Evolutionary conservation across 2,113 vertebrate genomes (phyloP).

Genomic region (Erythrocercus mccallii): DNA sequence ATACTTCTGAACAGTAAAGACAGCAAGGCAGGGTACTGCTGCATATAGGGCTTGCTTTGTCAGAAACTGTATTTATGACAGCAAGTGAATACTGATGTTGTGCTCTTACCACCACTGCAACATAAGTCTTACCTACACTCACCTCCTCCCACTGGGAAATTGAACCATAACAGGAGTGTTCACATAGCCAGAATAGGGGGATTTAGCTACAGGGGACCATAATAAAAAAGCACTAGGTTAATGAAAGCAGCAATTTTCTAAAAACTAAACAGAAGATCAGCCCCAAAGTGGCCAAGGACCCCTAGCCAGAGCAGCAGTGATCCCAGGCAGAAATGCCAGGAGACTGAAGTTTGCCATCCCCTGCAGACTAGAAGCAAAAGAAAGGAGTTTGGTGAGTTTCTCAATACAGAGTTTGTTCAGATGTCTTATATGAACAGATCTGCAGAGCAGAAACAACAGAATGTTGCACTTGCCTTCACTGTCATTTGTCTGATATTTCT

Average conservation of each 20-base stretch:
- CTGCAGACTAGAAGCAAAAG: not conserved
- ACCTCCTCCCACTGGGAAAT: not conserved
- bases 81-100: not conserved
- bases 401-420: not conserved
- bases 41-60: not conserved
- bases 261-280: not conserved
- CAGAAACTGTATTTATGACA: not conserved
- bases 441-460: not conserved
- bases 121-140: accelerated
- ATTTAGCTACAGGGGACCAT: not conserved
- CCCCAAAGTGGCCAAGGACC: not conserved
- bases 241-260: not conserved
- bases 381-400: not conserved
- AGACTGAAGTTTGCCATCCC: not conserved
- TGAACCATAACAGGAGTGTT: not conserved
- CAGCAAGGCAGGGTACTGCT: not conserved
- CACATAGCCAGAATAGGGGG: not conserved
- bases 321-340: not conserved
- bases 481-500: not conserved
- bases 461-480: not conserved
- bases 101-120: not conserved
- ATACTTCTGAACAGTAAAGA: not conserved
- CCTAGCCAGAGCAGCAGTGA: not conserved
- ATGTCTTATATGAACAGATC: not conserved
- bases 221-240: not conserved